phyloP scores from a whole-genome alignment of 1,140 invertebrate genomes.

The Euwallacea fornicatus region DNA sequence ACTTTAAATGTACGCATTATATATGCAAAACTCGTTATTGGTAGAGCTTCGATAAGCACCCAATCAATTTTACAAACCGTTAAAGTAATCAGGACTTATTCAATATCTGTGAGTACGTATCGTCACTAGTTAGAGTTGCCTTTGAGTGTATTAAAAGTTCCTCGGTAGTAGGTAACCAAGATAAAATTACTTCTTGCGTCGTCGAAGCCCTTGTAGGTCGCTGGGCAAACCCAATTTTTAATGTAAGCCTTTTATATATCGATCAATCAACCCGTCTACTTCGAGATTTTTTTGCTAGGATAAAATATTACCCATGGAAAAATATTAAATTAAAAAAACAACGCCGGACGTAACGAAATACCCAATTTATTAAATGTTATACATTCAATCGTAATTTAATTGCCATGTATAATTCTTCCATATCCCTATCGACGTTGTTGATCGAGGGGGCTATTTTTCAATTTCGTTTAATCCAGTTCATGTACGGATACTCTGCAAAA shows the following conservation, averaged over 20 bases:
- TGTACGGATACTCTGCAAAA: neutral
- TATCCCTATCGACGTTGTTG: slow-evolving; percentile 15
- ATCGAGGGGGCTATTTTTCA: slow-evolving; percentile 4
- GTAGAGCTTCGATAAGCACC: slow-evolving; percentile 6
- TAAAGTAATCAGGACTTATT: slow-evolving; percentile 11
- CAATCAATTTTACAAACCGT: slow-evolving; percentile 10
- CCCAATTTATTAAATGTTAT: slow-evolving; percentile 29
- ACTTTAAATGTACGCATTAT: slow-evolving; percentile 2
- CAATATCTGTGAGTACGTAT: slow-evolving; percentile 3
- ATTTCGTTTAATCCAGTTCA: neutral
- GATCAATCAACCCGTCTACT: slow-evolving; percentile 32
- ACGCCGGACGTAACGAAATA: slow-evolving; percentile 20
- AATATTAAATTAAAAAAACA: slow-evolving; percentile 27
- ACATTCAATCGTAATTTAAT: slow-evolving; percentile 22
- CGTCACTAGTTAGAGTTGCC: neutral
- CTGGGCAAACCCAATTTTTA: slow-evolving; percentile 26
- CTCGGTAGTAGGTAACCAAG: neutral
- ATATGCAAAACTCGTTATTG: slow-evolving; percentile 4
- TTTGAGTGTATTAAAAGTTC: slow-evolving; percentile 11
- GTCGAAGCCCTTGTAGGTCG: slow-evolving; percentile 1
- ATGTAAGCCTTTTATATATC: slow-evolving; percentile 30
- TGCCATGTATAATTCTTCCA: slow-evolving; percentile 23
- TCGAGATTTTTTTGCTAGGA: slow-evolving; percentile 21
- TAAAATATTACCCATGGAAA: slow-evolving; percentile 28
- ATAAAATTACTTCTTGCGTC: slow-evolving; percentile 7